Conservation (phyloP, 92 coral and sea anemone genomes). For the Zoanthus gigantus region DNA sequence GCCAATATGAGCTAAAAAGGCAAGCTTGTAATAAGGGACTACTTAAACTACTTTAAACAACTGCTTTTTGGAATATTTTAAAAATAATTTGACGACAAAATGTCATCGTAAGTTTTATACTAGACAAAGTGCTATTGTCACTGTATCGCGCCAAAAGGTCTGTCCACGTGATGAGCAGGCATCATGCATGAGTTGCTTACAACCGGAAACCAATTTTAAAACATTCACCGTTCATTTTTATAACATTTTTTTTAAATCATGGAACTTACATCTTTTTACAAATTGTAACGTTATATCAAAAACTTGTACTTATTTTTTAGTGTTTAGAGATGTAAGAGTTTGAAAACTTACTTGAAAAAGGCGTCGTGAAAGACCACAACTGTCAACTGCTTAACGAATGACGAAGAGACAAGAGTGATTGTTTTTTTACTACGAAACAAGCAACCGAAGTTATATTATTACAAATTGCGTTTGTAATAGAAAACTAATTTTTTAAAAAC, state of each 20-base stretch:
- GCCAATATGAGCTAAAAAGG: not conserved
- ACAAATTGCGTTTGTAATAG: too few relatives aligned
- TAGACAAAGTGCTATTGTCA: constrained; percentile 35
- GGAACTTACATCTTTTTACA: not conserved
- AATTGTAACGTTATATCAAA: not conserved
- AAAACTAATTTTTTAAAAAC: too few relatives aligned
- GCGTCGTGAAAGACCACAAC: not conserved
- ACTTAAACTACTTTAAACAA: not conserved
- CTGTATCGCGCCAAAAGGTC: constrained; percentile 32
- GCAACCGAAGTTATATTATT: too few relatives aligned
- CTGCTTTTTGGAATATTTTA: not conserved
- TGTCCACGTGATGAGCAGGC: constrained; percentile 33
- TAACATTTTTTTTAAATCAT: not conserved
- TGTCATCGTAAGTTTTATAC: not conserved
- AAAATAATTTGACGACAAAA: constrained; percentile 1
- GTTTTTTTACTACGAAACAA: not conserved
- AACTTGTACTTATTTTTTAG: not conserved
- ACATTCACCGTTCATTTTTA: not conserved
- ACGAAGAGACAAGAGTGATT: not conserved
- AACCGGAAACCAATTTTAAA: constrained; percentile 29
- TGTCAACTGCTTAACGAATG: not conserved
- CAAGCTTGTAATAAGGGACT: not conserved
- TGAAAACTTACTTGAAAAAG: not conserved
- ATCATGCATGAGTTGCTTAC: constrained; percentile 16
- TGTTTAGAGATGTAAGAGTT: not conserved